Evolutionary conservation across 2,797 vertebrate species (phyloP).

Genomic region (Phylloscopus collybita): DNA sequence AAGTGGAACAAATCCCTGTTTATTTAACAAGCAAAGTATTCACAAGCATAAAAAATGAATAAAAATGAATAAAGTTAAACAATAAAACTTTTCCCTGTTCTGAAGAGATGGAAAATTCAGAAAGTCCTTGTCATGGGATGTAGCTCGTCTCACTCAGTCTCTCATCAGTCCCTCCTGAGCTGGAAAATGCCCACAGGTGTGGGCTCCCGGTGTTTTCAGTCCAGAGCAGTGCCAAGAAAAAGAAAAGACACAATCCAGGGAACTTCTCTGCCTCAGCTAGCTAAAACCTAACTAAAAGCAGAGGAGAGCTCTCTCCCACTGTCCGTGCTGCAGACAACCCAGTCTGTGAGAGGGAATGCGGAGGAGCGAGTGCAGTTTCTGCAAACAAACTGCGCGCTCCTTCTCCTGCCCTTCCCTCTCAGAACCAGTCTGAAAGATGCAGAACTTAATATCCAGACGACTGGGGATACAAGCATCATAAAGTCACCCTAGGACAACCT

Average conservation of each 20-base stretch:
- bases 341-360: background rate
- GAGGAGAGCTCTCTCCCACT: background rate
- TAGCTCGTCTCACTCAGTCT: background rate
- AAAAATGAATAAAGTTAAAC: background rate
- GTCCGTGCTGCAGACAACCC: background rate
- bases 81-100: background rate
- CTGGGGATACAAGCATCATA: background rate
- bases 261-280: background rate
- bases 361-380: background rate
- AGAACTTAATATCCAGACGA: background rate
- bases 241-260: background rate
- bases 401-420: background rate
- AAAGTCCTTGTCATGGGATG: background rate
- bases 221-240: background rate
- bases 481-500: background rate
- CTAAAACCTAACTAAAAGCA: background rate
- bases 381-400: background rate
- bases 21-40: background rate
- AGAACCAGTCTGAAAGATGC: background rate
- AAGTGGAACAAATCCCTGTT: background rate
- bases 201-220: background rate
- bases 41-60: background rate
- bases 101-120: background rate
- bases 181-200: background rate
- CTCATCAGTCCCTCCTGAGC: background rate